A percentile compares a stretch with the other conserved stretches of the same genome.
phyloP scores from a whole-genome alignment of 2,113 vertebrate genomes.

The Pseudonaja textilis region DNA sequence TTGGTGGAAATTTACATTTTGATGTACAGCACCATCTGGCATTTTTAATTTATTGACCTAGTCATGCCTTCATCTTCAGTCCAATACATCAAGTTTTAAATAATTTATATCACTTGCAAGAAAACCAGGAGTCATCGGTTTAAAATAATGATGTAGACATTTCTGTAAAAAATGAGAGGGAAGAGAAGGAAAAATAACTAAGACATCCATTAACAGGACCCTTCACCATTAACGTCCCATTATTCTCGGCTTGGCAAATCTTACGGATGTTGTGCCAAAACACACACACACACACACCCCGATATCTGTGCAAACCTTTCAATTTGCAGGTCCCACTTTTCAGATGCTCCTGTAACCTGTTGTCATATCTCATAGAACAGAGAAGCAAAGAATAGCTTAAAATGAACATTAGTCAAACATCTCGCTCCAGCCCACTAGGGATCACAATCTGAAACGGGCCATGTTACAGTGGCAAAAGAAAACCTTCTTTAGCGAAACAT shows the following conservation, averaged over 20 bases:
- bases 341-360: background rate
- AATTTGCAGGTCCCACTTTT: background rate
- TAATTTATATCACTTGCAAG: background rate
- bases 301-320: background rate
- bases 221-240: background rate
- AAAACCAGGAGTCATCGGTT: background rate
- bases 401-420: background rate
- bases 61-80: background rate
- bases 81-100: background rate
- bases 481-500: background rate
- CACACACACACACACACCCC: no score
- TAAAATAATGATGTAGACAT: background rate
- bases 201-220: background rate
- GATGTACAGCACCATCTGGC: conserved; percentile 7
- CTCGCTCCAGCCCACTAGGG: background rate
- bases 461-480: background rate
- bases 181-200: background rate
- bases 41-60: conserved; percentile 1
- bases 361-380: background rate
- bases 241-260: background rate
- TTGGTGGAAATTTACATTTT: conserved; percentile 22
- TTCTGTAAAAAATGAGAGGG: background rate
- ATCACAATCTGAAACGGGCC: background rate
- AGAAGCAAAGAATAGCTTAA: background rate
- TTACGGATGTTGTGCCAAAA: background rate